Evolutionary conservation across 2,113 vertebrate genomes (phyloP).

Genomic region (Tachycineta bicolor): DNA sequence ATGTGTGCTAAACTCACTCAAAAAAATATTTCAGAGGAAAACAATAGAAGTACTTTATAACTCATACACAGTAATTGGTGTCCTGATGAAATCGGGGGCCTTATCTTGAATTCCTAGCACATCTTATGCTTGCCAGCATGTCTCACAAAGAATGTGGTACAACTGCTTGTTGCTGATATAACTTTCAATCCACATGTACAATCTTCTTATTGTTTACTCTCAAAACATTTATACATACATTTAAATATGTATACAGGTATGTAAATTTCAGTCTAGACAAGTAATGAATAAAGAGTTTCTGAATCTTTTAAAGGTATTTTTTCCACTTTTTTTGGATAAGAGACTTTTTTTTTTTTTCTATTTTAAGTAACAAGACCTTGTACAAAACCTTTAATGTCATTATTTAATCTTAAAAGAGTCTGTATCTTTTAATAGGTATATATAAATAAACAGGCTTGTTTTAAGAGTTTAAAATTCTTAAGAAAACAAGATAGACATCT

Average conservation of each 20-base stretch:
- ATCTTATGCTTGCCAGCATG: neutral
- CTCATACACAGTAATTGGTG: slow-evolving; percentile 7
- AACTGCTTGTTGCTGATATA: neutral
- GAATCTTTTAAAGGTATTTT: neutral
- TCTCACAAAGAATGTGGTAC: neutral
- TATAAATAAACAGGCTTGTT: neutral
- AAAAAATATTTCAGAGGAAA: neutral
- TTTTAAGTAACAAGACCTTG: neutral
- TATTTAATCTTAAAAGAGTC: neutral
- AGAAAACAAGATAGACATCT: neutral
- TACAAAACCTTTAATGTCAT: neutral
- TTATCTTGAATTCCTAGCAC: neutral
- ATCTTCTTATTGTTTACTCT: neutral
- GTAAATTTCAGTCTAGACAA: neutral
- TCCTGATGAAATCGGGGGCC: neutral
- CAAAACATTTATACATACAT: neutral
- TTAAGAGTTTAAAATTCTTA: neutral
- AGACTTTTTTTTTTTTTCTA: neutral
- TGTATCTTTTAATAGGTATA: neutral
- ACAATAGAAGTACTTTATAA: neutral
- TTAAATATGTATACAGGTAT: neutral
- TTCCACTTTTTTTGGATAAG: neutral
- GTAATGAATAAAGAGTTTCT: neutral
- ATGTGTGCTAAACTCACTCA: neutral
- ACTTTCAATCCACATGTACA: neutral